Base-by-base conservation (phyloP, 2,888 invertebrate species). In the Isoperla grammatica region DNA sequence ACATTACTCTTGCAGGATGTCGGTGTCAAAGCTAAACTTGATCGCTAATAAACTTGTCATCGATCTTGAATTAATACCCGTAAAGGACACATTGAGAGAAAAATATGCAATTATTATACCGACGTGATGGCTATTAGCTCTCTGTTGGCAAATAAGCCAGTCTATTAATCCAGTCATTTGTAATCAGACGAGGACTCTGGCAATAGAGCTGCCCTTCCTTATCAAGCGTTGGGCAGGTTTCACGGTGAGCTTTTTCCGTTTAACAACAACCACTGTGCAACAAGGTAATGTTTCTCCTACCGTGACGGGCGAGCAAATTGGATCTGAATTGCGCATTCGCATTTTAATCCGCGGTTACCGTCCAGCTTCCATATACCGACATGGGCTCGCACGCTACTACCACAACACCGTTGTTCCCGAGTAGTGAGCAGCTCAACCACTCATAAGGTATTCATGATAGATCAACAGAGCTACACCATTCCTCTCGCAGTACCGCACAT, bases 301-400 rank as follows among this genome's bases (percentile, higher is more conserved):
- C 60, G 60, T 60, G 60, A 60, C 60, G 56, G 37, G 56, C 19
- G 48, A 60, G 48, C 60, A 60, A 60, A 60, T 60, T 56, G 60
- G 50, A 39, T 56, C 50, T 56, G 60, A 60, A 60, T 60, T 56
- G 56, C 60, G 48, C 57, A 20, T 48, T 35, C 48, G 48, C 57
- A 57, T 57, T 29, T 45, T 20, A 57, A 57, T 12, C 22, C 22
- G 35, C 20, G 2, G 46, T 20, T 39, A 37, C 17, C n/a, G 39
- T 37, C 23, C 22, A 15, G 37, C 39, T 39, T 2, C 19, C 17
- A 50, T 29, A 35, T 50, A 53, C 39, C 39, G 53, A 12, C 53
- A 15, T 17, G 53, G 2, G 17, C 5, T 15, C 53, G 53, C 53
- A 37, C 37, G 53, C 29, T n/a, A 53, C 39, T 53, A 15, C 37